phyloP scores from a whole-genome alignment of 2,113 vertebrate genomes.

The Passer domesticus region DNA sequence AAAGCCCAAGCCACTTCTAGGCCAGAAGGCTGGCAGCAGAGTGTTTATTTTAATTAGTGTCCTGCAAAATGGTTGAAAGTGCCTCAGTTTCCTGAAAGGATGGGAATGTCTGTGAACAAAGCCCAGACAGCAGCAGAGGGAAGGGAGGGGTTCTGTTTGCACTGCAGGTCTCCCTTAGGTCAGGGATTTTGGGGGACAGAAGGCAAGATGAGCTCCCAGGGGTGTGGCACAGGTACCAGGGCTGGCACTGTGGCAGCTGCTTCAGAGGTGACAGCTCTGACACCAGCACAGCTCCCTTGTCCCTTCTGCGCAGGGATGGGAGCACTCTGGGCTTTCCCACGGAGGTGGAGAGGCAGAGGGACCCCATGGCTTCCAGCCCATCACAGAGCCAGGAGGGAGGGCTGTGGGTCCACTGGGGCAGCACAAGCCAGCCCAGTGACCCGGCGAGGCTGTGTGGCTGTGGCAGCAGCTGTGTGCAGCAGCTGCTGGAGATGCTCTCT shows the following conservation, averaged over 20 bases:
- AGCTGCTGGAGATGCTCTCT: neutral
- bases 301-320: neutral
- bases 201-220: neutral
- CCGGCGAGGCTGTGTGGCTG: rapidly evolving
- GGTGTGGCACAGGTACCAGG: rapidly evolving
- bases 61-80: neutral
- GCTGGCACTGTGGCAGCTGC: neutral
- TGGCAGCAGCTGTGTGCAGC: neutral
- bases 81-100: neutral
- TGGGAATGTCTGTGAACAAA: neutral
- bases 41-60: neutral
- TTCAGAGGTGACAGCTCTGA: neutral
- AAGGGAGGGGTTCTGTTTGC: neutral
- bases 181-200: neutral
- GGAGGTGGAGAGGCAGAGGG: neutral
- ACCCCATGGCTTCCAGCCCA: rapidly evolving
- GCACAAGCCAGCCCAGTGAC: neutral
- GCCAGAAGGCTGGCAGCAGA: neutral
- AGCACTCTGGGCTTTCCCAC: neutral
- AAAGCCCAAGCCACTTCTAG: neutral
- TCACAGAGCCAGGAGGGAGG: rapidly evolving
- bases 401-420: neutral
- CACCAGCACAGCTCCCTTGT: neutral
- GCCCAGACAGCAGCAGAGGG: neutral
- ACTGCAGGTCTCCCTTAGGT: neutral